phyloP scores from a whole-genome alignment of 2,888 invertebrate species.

The Mantis religiosa region DNA sequence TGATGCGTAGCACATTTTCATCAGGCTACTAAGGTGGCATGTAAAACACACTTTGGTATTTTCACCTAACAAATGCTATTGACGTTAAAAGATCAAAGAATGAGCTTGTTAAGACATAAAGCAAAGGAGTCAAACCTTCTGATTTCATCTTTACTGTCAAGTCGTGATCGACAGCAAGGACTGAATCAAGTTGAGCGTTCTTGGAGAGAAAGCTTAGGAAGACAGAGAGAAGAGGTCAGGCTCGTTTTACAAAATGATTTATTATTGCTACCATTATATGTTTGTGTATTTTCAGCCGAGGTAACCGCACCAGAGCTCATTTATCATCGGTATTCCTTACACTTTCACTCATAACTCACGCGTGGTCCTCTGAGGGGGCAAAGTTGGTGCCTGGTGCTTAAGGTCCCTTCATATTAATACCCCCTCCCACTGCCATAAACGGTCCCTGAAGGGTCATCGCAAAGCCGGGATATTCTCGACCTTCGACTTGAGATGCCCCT shows the following conservation, averaged over 20 bases:
- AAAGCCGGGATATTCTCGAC: background rate
- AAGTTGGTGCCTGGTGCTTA: background rate
- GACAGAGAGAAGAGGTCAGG: background rate
- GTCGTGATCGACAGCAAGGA: background rate
- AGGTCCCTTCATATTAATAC: background rate
- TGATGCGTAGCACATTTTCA: no score
- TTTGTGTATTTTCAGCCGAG: background rate
- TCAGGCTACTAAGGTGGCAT: no score
- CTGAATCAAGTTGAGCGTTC: background rate
- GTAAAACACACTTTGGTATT: no score
- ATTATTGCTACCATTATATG: background rate
- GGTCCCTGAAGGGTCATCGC: background rate
- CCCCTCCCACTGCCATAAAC: background rate
- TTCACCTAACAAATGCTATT: no score
- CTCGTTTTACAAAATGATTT: background rate
- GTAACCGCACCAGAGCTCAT: background rate
- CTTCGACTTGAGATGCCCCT: background rate
- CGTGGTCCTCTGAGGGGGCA: background rate
- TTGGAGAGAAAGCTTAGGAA: background rate
- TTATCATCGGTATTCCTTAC: background rate
- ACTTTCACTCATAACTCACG: background rate
- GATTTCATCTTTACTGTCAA: background rate
- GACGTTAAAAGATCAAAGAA: no score
- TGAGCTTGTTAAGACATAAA: no score
- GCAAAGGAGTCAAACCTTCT: background rate